Percentiles rank a stretch among this genome's conserved stretches.
Conservation (phyloP, 2,113 vertebrate species). For the Carlito syrichta region DNA sequence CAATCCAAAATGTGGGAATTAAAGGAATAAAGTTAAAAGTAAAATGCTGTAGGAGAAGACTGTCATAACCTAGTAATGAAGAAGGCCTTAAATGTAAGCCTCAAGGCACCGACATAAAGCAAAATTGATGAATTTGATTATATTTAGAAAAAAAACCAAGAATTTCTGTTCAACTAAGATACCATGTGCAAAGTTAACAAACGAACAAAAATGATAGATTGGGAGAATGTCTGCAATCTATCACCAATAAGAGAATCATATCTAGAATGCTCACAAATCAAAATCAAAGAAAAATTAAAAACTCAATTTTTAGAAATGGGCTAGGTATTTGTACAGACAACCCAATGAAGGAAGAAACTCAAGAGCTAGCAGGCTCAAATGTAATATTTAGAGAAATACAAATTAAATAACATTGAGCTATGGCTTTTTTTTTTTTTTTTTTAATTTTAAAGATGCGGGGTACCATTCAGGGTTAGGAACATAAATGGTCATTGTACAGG, state of each 20-base stretch:
- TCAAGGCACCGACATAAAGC: background rate
- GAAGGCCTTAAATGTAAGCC: background rate
- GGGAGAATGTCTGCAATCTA: background rate
- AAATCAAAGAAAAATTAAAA: background rate
- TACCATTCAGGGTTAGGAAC: too few species aligned
- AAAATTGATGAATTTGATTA: background rate
- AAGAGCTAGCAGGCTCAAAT: background rate
- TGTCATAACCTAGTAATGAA: background rate
- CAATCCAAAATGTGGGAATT: background rate
- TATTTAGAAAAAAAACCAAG: background rate
- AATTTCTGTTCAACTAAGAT: background rate
- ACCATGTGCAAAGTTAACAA: background rate
- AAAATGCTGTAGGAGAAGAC: background rate
- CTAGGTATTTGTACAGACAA: background rate
- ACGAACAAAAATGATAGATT: background rate
- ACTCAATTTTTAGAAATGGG: background rate
- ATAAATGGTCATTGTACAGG: too few species aligned
- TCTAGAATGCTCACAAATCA: background rate
- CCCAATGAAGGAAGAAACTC: background rate
- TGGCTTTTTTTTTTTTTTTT: background rate
- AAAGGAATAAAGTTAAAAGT: background rate
- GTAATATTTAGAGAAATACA: background rate
- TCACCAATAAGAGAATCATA: background rate
- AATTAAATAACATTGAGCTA: background rate
- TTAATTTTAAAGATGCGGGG: too few species aligned